These are phyloP conservation scores for Heliconius himera DNA, from an alignment of 1,140 invertebrate species.

Conservation along the genomic window DNA sequence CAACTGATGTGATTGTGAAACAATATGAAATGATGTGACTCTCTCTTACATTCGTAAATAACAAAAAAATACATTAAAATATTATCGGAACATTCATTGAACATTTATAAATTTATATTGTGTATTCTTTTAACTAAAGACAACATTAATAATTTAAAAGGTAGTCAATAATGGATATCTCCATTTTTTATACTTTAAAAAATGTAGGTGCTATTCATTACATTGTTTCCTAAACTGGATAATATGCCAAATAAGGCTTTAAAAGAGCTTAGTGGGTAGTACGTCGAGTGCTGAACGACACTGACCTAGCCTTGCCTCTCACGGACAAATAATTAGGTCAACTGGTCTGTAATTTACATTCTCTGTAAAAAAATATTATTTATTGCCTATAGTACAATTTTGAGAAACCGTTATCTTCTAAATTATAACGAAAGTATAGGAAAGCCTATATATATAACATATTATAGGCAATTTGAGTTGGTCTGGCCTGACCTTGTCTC, in stretches of 20 bases:
- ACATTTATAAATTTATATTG: too few relatives aligned
- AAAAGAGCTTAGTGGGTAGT: constrained; percentile 1
- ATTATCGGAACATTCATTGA: too few relatives aligned
- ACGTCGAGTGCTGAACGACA: constrained; percentile 26
- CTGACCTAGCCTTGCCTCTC: constrained; percentile 39
- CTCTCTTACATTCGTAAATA: too few relatives aligned
- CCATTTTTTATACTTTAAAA: neutral
- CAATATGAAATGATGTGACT: too few relatives aligned
- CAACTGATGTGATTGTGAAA: too few relatives aligned
- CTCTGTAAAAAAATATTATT: neutral
- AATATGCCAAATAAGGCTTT: constrained; percentile 27
- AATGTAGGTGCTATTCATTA: neutral
- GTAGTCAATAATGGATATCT: neutral
- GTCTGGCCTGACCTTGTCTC: constrained; percentile 56
- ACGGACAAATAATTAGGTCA: constrained; percentile 32
- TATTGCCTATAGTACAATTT: neutral
- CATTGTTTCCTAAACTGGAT: neutral
- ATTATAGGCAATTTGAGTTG: neutral
- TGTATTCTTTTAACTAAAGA: too few relatives aligned
- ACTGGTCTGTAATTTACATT: neutral
- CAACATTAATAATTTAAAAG: neutral
- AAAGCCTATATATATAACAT: neutral
- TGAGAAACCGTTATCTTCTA: neutral
- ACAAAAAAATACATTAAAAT: too few relatives aligned
- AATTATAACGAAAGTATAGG: neutral